Conservation (phyloP, 2,888 invertebrate species). For the Galerucella calmariensis region DNA sequence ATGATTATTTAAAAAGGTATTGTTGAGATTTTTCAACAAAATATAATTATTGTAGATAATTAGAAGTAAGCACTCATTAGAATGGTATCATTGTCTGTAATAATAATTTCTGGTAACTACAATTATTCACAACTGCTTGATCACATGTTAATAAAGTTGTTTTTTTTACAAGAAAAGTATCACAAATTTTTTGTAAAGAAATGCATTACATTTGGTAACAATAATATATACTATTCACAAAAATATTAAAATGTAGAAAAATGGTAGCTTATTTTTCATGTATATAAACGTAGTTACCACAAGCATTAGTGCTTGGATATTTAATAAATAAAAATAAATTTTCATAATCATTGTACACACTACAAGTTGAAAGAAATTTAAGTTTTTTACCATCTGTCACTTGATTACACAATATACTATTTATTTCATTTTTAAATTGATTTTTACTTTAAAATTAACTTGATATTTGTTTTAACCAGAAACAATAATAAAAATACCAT, state of each 20-base stretch:
- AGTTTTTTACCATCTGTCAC: too few species aligned
- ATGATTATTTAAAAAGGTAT: too few species aligned
- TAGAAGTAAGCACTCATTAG: not conserved
- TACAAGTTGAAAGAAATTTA: too few species aligned
- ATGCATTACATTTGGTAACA: constrained; percentile 9
- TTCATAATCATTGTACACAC: too few species aligned
- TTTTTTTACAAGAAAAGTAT: constrained; percentile 30
- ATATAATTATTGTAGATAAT: too few species aligned
- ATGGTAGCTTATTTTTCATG: not conserved
- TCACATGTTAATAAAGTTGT: constrained; percentile 43
- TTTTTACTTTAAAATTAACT: too few species aligned
- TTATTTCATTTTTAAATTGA: too few species aligned
- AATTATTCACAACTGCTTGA: constrained; percentile 46
- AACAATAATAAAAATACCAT: constrained; percentile 2
- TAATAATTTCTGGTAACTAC: constrained; percentile 30
- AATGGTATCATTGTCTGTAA: not conserved
- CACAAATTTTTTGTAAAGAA: constrained; percentile 34
- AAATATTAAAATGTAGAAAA: constrained; percentile 10
- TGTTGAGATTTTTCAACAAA: too few species aligned
- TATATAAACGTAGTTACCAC: not conserved
- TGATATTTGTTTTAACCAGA: not conserved
- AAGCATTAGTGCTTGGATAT: too few species aligned
- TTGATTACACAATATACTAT: too few species aligned
- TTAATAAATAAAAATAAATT: too few species aligned
- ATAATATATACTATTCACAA: constrained; percentile 8